phyloP scores from a whole-genome alignment of 2,888 invertebrate species.

The Idaea aversata region DNA sequence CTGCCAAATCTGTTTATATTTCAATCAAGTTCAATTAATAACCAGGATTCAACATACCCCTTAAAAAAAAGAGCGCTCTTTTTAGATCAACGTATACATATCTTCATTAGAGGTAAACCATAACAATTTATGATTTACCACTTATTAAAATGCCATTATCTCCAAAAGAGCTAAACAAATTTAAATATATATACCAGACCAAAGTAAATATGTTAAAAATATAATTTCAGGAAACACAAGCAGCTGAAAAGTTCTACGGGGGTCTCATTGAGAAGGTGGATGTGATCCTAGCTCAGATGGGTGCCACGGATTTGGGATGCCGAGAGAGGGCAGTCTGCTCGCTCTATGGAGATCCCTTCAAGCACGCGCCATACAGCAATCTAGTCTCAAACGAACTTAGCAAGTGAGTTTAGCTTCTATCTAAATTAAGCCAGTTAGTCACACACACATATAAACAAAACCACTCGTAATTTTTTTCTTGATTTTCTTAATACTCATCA shows the following conservation, averaged over 20 bases:
- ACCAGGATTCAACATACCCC: too few species aligned
- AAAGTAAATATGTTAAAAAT: background rate
- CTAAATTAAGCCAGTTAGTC: too few species aligned
- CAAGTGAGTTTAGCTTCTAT: constrained; percentile 90
- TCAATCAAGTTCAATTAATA: too few species aligned
- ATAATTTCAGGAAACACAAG: constrained; percentile 59
- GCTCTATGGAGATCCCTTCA: constrained; percentile 90
- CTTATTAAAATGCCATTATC: background rate
- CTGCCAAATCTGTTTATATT: too few species aligned
- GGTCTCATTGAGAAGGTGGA: constrained; percentile 89
- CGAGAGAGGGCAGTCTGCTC: constrained; percentile 90
- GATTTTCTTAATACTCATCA: too few species aligned
- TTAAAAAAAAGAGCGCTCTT: too few species aligned
- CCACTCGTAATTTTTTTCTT: too few species aligned
- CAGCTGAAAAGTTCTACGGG: constrained; percentile 85
- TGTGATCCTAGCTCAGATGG: constrained; percentile 84
- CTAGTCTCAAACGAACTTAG: constrained; percentile 92
- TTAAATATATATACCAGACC: too few species aligned
- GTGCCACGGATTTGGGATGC: constrained; percentile 86
- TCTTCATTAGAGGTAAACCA: too few species aligned
- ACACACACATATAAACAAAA: too few species aligned
- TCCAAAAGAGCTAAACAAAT: too few species aligned
- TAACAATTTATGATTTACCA: background rate
- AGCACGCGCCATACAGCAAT: constrained; percentile 92
- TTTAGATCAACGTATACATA: too few species aligned